These are phyloP conservation scores for Hirtodrosophila alboralis DNA, from an alignment of 2,888 invertebrate genomes.

Conservation along the genomic window DNA sequence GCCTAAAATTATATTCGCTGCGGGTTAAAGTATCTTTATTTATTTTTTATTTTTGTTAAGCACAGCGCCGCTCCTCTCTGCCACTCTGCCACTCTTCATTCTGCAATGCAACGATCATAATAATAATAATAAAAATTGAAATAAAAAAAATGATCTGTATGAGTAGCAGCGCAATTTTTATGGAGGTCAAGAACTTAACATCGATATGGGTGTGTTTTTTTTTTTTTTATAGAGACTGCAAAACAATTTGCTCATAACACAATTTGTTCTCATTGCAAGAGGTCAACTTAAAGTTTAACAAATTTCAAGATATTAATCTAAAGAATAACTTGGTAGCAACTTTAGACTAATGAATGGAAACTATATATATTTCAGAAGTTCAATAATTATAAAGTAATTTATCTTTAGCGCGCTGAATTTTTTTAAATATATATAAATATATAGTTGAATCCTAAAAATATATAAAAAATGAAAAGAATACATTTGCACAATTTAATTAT, in stretches of 20 bases:
- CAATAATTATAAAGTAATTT: too few relatives aligned
- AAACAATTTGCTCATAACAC: slow-evolving; percentile 40
- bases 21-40: background rate
- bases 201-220: slow-evolving; percentile 51
- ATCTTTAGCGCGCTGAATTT: too few relatives aligned
- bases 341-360: too few relatives aligned
- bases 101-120: too few relatives aligned
- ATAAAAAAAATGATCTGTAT: slow-evolving; percentile 1
- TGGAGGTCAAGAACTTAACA: slow-evolving; percentile 53
- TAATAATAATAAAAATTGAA: slow-evolving; percentile 1
- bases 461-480: too few relatives aligned
- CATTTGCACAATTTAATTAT: too few relatives aligned
- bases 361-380: too few relatives aligned
- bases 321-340: slow-evolving; percentile 21
- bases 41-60: background rate
- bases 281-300: slow-evolving; percentile 28
- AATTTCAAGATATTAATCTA: slow-evolving; percentile 22
- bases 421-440: too few relatives aligned
- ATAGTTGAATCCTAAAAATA: too few relatives aligned
- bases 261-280: slow-evolving; percentile 40
- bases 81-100: too few relatives aligned
- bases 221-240: slow-evolving; percentile 28
- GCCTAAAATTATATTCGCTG: slow-evolving; percentile 12
- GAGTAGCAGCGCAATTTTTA: slow-evolving; percentile 43
- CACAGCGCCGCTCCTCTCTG: background rate